Evolutionary conservation across 2,888 invertebrate species (phyloP).

Genomic region (Galeruca laticollis): DNA sequence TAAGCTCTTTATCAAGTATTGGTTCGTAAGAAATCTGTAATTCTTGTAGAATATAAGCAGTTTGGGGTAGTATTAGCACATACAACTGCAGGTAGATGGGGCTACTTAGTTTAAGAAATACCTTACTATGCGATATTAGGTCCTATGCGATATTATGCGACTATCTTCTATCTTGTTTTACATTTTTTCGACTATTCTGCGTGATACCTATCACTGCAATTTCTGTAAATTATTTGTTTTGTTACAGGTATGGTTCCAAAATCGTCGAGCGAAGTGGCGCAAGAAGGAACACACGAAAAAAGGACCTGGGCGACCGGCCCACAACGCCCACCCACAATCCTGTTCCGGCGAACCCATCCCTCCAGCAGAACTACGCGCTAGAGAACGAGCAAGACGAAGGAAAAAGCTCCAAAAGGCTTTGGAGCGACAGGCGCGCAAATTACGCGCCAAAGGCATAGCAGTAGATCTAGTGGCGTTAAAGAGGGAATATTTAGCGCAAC

Average conservation of each 20-base stretch:
- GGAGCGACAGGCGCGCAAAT: slow-evolving; percentile 91
- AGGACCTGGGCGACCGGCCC: slow-evolving; percentile 97
- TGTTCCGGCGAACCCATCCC: slow-evolving; percentile 98
- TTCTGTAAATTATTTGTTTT: slow-evolving; percentile 7
- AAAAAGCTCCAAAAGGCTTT: slow-evolving; percentile 93
- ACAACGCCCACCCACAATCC: slow-evolving; percentile 97
- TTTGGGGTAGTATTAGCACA: too few relatives aligned
- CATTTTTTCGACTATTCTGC: too few relatives aligned
- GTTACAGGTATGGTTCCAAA: slow-evolving; percentile 99
- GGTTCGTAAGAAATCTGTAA: too few relatives aligned
- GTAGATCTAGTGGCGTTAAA: slow-evolving; percentile 89
- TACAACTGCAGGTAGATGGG: too few relatives aligned
- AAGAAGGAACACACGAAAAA: slow-evolving; percentile 99
- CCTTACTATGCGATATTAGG: too few relatives aligned
- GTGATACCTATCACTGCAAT: too few relatives aligned
- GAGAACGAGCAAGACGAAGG: slow-evolving; percentile 88
- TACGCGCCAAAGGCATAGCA: slow-evolving; percentile 90
- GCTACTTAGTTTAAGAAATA: too few relatives aligned
- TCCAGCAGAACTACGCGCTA: slow-evolving; percentile 86
- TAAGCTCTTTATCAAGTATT: too few relatives aligned
- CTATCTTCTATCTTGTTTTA: too few relatives aligned
- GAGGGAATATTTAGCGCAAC: slow-evolving; percentile 86
- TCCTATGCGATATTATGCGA: too few relatives aligned
- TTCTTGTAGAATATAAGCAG: too few relatives aligned
- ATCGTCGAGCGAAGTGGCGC: slow-evolving; percentile 98